Evolutionary conservation across 2,113 vertebrate species (phyloP), one percentile per base, ranked within the genome.

Genomic region (Oryzias celebensis): DNA sequence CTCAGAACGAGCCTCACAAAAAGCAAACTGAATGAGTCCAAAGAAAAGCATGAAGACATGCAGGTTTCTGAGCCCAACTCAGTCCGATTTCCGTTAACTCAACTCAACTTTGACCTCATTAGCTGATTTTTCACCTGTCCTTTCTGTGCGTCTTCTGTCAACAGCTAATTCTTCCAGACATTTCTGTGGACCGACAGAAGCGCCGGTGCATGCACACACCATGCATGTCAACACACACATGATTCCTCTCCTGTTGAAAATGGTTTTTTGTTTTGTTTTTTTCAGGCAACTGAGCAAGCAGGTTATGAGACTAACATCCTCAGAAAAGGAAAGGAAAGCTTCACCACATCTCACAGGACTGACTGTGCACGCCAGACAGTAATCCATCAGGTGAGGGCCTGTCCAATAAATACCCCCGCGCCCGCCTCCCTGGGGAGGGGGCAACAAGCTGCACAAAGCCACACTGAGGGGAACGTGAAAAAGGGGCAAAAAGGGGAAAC

Each of bases 271-370:
- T 36, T 36, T 10, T 36, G 1, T 36, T 60, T 36, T 36, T 36
- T 7, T 7, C 3, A 87, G 81, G 85, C 82, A 52, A 84, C 78
- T 86, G 82, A 89, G 84, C 87, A 81, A 63, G 81, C 82, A 81
- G 20, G 20, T 20, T 20, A 20, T 20, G 70, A 79, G 81, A 69
- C 80, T 66, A 68, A 73, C 42, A 54, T 54, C 49, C 62, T 53
- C 46, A 63, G 58, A 42, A 20, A 68, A 75, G 63, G 79, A 56
- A 45, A 4, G 50, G 7, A 53, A 23, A 14, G 18, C 44, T 69
- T 57, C 50, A 62, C 59, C 56, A 72, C 71, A 52, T 65, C 64
- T 66, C 65, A 46, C 52, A 65, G 2, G 49, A 76, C 62, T 71
- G 48, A 57, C 52, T 16, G 17, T 75, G 60, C 36, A 31, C 70